These are phyloP conservation scores for Oreochromis mossambicus DNA, from an alignment of 2,797 vertebrate genomes.

Conservation along the genomic window DNA sequence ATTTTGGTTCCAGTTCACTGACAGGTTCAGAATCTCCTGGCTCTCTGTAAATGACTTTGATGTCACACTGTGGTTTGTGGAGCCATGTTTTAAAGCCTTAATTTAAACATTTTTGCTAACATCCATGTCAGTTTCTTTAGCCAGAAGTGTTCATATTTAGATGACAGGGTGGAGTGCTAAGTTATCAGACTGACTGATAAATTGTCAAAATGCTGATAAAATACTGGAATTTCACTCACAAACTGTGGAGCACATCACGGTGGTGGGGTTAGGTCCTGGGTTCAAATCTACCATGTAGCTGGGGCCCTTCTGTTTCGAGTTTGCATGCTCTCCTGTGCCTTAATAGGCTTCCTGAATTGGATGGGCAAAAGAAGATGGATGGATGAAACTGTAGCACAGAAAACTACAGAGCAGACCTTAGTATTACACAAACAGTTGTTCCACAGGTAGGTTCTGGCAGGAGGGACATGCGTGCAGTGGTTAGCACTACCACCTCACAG, in stretches of 20 bases:
- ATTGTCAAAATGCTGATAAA: neutral
- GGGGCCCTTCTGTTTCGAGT: accelerated
- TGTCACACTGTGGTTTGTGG: neutral
- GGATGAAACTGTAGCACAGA: neutral
- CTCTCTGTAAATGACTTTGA: neutral
- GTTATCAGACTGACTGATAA: accelerated
- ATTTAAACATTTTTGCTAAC: neutral
- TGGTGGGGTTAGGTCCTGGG: neutral
- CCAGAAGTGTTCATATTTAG: neutral
- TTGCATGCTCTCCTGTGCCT: neutral
- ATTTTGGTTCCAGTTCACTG: neutral
- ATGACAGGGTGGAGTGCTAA: neutral
- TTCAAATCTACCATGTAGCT: neutral
- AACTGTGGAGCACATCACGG: accelerated
- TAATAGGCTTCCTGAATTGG: neutral
- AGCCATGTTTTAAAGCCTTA: neutral
- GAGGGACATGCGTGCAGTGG: neutral
- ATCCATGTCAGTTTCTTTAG: neutral
- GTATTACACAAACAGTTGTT: neutral
- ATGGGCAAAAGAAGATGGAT: neutral
- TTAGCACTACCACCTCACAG: neutral
- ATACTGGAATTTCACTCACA: neutral
- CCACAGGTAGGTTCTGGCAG: neutral
- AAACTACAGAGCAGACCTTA: neutral
- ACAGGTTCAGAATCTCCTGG: neutral